Evolutionary conservation across 2,797 vertebrate genomes (phyloP), one percentile per base, ranked within the genome.

Genomic region (Chaenodraco wilsoni): DNA sequence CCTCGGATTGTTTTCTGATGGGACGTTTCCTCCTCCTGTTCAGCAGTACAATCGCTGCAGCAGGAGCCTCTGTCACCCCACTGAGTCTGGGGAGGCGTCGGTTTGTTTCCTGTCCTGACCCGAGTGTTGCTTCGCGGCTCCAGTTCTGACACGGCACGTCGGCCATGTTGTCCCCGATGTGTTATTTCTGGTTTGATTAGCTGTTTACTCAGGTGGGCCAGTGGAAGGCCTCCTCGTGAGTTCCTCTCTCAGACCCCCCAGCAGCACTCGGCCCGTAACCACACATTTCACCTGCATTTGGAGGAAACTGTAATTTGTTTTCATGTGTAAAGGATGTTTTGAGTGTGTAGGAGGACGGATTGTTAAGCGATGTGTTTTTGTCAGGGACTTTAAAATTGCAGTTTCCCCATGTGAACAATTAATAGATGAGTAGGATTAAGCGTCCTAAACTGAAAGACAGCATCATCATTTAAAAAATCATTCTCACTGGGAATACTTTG

Each of bases 171-270:
- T 87, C 83, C 76, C 75, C 76, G 21, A 83, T 62, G 80, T 93
- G 91, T 94, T 95, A 90, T 95, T 94, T 89, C 87, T 87, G 87
- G 84, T 93, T 86, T 89, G 90, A 93, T 93, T 91, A 88, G 91
- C 84, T 95, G 92, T 96, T 95, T 95, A 92, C 90, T 93, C 93
- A 95, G 94, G 89, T 94, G 93, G 92, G 64, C 69, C 63, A 16
- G 75, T 88, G 87, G 85, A 91, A 88, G 92, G 81, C 79, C 87
- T 82, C 86, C 83, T 82, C 75, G 37, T 74, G 87, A 87, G 81
- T 76, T 72, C 65, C 79, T 72, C 65, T 60, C 46, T 56, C 46
- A 81, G 80, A 79, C 78, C 81, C 68, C 83, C 51, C n/a, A 74
- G 85, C 58, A 27, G 58, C 72, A 74, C 65, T 56, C 46, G 23